These are phyloP conservation scores for Nycticryphes semicollaris DNA, from an alignment of 2,113 vertebrate genomes.

Conservation along the genomic window DNA sequence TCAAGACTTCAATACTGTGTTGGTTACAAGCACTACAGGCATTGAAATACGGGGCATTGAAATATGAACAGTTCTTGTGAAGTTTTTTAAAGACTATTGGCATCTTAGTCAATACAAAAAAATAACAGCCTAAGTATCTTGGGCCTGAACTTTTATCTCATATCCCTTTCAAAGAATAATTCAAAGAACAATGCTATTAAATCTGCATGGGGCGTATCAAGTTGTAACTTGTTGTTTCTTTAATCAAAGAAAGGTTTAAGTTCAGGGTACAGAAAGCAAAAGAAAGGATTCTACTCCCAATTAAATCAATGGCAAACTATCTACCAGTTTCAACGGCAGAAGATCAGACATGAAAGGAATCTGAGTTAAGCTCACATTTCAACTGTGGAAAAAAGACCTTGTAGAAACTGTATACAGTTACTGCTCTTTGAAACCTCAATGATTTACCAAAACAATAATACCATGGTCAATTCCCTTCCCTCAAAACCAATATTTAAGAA, in stretches of 20 bases:
- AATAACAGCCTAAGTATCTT: not conserved
- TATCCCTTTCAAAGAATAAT: not conserved
- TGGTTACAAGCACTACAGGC: not conserved
- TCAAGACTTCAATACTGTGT: not conserved
- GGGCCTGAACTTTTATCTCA: not conserved
- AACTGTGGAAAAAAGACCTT: not conserved
- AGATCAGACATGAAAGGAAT: conserved; percentile 29
- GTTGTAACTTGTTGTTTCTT: conserved; percentile 10
- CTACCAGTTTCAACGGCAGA: not conserved
- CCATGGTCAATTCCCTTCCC: not conserved
- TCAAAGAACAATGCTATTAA: not conserved
- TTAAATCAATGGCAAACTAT: conserved; percentile 33
- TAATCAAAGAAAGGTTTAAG: not conserved
- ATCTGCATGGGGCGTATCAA: not conserved
- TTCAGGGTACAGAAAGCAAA: conserved; percentile 6
- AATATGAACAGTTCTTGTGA: not conserved
- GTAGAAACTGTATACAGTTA: not conserved
- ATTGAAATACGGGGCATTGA: not conserved
- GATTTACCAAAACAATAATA: not conserved
- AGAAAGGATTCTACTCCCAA: not conserved
- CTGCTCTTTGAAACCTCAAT: conserved; percentile 26
- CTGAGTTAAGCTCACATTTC: conserved; percentile 5
- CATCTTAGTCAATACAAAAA: not conserved
- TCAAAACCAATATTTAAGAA: conserved; percentile 6
- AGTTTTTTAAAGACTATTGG: not conserved